These are phyloP conservation scores for Cairina moschata DNA, from an alignment of 2,113 vertebrate species.

Conservation along the genomic window DNA sequence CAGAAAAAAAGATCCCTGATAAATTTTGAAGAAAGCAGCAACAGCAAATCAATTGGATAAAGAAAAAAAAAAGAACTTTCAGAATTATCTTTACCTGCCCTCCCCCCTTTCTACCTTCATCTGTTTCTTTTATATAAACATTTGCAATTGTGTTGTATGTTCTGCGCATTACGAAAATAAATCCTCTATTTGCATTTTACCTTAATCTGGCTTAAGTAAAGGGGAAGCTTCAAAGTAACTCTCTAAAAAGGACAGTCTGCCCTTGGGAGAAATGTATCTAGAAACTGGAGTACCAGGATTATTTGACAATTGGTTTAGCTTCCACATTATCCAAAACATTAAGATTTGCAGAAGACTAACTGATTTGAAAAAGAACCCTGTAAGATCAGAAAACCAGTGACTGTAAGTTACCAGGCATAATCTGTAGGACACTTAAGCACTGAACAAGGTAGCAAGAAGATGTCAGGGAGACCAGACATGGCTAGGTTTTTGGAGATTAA, in stretches of 20 bases:
- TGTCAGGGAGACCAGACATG: too few species aligned
- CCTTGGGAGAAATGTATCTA: too few species aligned
- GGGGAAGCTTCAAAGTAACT: slow-evolving; percentile 12
- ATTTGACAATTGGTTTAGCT: neutral
- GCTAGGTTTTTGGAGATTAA: neutral
- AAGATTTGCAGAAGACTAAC: neutral
- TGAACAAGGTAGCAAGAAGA: neutral
- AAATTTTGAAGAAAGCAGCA: neutral
- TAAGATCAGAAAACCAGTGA: neutral
- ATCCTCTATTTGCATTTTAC: slow-evolving; percentile 53
- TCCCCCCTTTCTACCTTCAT: neutral
- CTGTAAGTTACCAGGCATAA: neutral
- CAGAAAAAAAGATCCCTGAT: neutral
- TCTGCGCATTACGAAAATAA: slow-evolving; percentile 12
- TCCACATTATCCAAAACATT: neutral
- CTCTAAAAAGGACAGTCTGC: neutral
- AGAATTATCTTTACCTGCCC: neutral
- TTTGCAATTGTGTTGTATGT: neutral
- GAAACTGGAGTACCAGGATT: neutral
- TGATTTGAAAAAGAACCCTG: neutral
- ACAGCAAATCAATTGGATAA: neutral
- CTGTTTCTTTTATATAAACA: neutral
- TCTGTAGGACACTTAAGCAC: neutral
- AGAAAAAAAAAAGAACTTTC: neutral
- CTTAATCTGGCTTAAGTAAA: slow-evolving; percentile 3